These are phyloP conservation scores for Euclidia mi DNA, from an alignment of 2,888 invertebrate species.

Conservation along the genomic window DNA sequence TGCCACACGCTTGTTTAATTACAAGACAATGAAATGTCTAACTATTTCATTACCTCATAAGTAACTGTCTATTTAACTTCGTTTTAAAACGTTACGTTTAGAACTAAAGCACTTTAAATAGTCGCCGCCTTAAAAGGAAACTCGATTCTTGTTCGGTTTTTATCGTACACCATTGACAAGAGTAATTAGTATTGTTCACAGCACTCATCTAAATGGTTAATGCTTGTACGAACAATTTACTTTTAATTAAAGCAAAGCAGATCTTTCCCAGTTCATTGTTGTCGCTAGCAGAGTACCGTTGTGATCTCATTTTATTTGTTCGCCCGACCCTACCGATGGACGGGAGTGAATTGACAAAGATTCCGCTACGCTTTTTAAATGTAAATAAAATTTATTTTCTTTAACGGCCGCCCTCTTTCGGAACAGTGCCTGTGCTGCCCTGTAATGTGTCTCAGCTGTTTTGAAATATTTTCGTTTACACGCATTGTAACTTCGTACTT, in stretches of 20 bases:
- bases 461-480: conserved; percentile 43
- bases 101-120: not conserved
- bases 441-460: conserved; percentile 23
- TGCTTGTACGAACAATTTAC: conserved; percentile 70
- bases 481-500: too few species aligned
- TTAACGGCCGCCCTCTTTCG: conserved; percentile 49
- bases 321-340: conserved; percentile 62
- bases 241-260: conserved; percentile 79
- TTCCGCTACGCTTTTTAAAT: conserved; percentile 62
- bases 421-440: conserved; percentile 22
- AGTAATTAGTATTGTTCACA: conserved; percentile 51
- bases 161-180: conserved; percentile 44
- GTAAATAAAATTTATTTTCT: conserved; percentile 67
- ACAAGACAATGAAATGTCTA: too few species aligned
- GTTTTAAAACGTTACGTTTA: not conserved
- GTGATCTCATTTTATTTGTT: conserved; percentile 73
- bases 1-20: too few species aligned
- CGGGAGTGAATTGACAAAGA: conserved; percentile 67
- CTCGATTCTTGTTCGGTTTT: conserved; percentile 29
- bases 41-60: not conserved
- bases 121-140: conserved; percentile 15
- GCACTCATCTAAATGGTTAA: conserved; percentile 52
- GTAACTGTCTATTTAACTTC: not conserved
- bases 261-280: conserved; percentile 69
- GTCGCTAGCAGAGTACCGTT: conserved; percentile 57